Percentiles rank a stretch among this genome's conserved stretches.
Evolutionary conservation across 2,888 invertebrate species (phyloP).

Genomic region (Ctena decussata): DNA sequence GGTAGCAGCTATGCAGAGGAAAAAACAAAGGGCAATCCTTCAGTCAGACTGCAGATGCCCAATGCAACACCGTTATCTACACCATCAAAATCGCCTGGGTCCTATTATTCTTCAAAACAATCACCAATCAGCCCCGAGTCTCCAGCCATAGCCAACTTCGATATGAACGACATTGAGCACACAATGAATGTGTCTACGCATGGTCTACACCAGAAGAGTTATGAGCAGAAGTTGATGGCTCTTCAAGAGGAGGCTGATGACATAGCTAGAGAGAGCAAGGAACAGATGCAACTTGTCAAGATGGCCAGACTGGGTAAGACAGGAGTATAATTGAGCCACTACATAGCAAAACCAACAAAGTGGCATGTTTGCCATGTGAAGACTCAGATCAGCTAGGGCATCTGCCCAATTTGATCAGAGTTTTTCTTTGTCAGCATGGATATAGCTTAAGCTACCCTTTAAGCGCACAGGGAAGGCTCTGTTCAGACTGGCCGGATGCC

Average conservation of each 20-base stretch:
- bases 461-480: too few relatives aligned
- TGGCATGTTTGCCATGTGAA: too few relatives aligned
- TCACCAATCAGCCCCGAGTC: constrained; percentile 52
- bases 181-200: constrained; percentile 41
- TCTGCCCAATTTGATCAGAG: too few relatives aligned
- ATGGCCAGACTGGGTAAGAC: constrained; percentile 54
- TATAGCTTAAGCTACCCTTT: too few relatives aligned
- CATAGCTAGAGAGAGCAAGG: constrained; percentile 45
- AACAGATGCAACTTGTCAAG: constrained; percentile 47
- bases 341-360: too few relatives aligned
- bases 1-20: not conserved
- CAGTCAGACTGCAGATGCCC: not conserved
- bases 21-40: not conserved
- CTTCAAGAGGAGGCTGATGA: constrained; percentile 57
- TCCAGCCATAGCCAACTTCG: constrained; percentile 54
- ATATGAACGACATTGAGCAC: constrained; percentile 54
- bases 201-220: constrained; percentile 40
- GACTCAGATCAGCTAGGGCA: too few relatives aligned
- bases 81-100: constrained; percentile 26
- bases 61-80: not conserved
- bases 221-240: constrained; percentile 41
- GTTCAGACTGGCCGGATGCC: too few relatives aligned
- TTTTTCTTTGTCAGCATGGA: too few relatives aligned
- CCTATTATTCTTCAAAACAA: constrained; percentile 7
- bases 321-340: too few relatives aligned